phyloP scores from a whole-genome alignment of 2,113 vertebrate species.

The Eulemur rufifrons region DNA sequence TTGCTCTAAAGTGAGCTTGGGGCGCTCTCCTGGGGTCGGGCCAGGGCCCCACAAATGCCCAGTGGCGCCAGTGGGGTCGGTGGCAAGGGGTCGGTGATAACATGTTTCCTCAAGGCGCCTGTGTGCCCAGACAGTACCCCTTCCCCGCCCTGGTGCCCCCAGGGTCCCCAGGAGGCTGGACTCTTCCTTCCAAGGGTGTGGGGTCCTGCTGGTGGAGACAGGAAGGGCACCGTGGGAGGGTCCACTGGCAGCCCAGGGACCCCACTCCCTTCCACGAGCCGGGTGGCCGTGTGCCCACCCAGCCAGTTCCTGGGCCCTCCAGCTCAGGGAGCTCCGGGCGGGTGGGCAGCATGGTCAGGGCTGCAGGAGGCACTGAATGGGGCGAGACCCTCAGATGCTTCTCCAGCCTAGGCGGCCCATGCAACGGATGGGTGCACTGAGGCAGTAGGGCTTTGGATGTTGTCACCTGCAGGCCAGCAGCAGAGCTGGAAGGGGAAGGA shows the following conservation, averaged over 20 bases:
- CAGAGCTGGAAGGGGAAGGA: not conserved
- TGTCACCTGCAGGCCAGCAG: not conserved
- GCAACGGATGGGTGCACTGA: rapidly evolving
- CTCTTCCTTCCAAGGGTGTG: too few species aligned
- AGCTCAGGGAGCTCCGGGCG: not conserved
- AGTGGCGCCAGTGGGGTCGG: rapidly evolving
- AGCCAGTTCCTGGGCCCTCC: not conserved
- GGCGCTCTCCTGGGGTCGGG: too few species aligned
- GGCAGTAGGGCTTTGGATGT: not conserved
- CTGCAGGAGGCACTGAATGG: rapidly evolving
- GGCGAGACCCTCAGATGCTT: rapidly evolving
- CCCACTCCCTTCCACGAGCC: not conserved
- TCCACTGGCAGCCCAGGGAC: too few species aligned
- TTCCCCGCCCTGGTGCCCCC: rapidly evolving
- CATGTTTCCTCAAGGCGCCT: not conserved
- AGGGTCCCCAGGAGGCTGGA: not conserved
- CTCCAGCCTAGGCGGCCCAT: not conserved
- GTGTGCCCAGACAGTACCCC: not conserved
- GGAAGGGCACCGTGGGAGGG: too few species aligned
- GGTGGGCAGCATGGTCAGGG: too few species aligned
- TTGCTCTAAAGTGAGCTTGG: not conserved
- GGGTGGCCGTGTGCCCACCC: too few species aligned
- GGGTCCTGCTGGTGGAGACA: too few species aligned
- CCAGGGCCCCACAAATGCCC: rapidly evolving
- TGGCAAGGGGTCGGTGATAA: not conserved